A percentile compares a stretch with the other conserved stretches of the same genome.
These are phyloP conservation scores for Galeruca laticollis DNA, from an alignment of 2,888 invertebrate species.

Conservation along the genomic window DNA sequence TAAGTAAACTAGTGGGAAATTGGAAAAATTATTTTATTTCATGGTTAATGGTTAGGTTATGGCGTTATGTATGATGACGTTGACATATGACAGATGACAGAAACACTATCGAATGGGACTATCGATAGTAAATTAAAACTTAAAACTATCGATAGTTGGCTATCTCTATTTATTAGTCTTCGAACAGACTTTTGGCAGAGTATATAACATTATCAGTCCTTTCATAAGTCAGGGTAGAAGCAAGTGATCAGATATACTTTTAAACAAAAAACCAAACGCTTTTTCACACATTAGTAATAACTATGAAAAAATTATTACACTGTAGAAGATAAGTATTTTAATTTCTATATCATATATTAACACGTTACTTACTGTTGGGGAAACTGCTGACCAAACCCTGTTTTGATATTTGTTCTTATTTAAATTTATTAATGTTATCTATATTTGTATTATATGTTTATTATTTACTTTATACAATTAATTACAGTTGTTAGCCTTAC, in stretches of 20 bases:
- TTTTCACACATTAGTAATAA: slow-evolving; percentile 3
- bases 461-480: slow-evolving; percentile 3
- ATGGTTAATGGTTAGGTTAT: too few species aligned
- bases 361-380: too few species aligned
- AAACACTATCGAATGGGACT: too few species aligned
- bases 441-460: slow-evolving; percentile 1
- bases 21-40: too few species aligned
- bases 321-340: neutral
- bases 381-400: neutral
- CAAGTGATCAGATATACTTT: neutral
- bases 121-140: too few species aligned
- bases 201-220: too few species aligned
- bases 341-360: slow-evolving; percentile 1
- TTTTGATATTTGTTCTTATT: neutral
- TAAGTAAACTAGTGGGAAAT: too few species aligned
- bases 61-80: too few species aligned
- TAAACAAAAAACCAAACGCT: neutral
- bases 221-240: neutral
- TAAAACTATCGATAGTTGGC: too few species aligned
- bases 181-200: too few species aligned
- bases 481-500: neutral
- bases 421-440: neutral
- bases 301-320: slow-evolving; percentile 1
- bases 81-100: too few species aligned
- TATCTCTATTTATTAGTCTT: too few species aligned